Conservation (phyloP, 2,888 invertebrate species). For the Andrena bicolor region DNA sequence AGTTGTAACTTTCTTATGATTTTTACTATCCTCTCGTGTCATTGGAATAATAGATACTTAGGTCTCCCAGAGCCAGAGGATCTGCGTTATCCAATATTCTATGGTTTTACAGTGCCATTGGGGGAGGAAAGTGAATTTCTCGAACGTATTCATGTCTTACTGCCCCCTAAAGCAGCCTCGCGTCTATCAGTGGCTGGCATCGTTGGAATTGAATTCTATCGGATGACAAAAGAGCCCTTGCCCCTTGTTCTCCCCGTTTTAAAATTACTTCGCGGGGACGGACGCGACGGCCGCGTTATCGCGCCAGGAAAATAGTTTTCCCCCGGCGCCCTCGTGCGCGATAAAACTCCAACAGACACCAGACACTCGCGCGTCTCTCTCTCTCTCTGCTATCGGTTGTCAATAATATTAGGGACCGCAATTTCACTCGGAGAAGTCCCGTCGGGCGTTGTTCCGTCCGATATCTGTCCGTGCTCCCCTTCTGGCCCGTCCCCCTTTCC, state of each 20-base stretch:
- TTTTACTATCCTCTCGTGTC: no score
- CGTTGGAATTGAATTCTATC: conserved; percentile 49
- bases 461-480: conserved; percentile 60
- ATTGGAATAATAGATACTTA: no score
- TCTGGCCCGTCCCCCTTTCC: conserved; percentile 40
- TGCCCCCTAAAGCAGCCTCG: no score
- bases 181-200: conserved; percentile 29
- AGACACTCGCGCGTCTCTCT: conserved; percentile 12
- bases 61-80: no score
- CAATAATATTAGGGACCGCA: conserved; percentile 72
- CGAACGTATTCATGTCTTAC: no score
- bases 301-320: conserved; percentile 58
- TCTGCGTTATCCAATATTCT: background rate
- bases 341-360: conserved; percentile 58
- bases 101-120: background rate
- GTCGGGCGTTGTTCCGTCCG: conserved; percentile 59
- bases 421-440: conserved; percentile 68
- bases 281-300: conserved; percentile 41
- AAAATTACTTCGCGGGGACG: conserved; percentile 41
- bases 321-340: conserved; percentile 36
- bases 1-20: no score
- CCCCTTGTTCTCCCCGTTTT: conserved; percentile 23
- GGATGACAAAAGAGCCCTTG: conserved; percentile 17
- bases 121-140: no score
- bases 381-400: conserved; percentile 65